Evolutionary conservation across 2,113 vertebrate genomes (phyloP).

Genomic region (Austrofundulus limnaeus): DNA sequence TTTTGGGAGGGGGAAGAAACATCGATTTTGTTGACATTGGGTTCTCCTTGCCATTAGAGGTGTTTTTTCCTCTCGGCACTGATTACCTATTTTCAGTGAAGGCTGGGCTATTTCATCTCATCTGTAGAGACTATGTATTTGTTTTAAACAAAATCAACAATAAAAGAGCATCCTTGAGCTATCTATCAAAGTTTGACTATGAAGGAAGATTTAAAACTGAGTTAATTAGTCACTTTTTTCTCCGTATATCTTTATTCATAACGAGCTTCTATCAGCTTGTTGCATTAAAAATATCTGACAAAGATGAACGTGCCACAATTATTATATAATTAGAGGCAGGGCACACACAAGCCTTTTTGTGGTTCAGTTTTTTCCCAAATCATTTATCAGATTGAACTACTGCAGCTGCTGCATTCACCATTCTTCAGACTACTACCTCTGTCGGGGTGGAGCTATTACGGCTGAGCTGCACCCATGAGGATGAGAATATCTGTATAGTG

Average conservation of each 20-base stretch:
- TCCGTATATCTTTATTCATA: constrained; percentile 14
- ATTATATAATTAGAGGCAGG: not conserved
- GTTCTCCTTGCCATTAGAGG: constrained; percentile 65
- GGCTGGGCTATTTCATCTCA: constrained; percentile 64
- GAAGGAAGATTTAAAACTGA: constrained; percentile 45
- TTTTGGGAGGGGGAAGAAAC: constrained; percentile 60
- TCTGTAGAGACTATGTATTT: constrained; percentile 71
- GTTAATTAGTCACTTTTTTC: constrained; percentile 29
- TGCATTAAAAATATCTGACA: not conserved
- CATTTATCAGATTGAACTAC: constrained; percentile 59
- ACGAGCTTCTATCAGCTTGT: constrained; percentile 35
- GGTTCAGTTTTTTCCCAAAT: constrained; percentile 32
- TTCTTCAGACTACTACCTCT: constrained; percentile 55
- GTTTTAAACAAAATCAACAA: constrained; percentile 52
- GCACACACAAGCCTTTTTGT: constrained; percentile 15
- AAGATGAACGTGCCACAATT: not conserved
- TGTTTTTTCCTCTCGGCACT: constrained; percentile 59
- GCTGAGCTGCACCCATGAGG: constrained; percentile 48
- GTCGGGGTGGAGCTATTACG: constrained; percentile 43
- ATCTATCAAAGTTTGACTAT: constrained; percentile 55
- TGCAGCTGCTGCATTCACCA: constrained; percentile 42
- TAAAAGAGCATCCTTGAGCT: constrained; percentile 40
- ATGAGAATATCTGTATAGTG: constrained; percentile 28
- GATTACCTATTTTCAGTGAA: constrained; percentile 59
- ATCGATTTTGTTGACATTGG: constrained; percentile 74